phyloP scores from a whole-genome alignment of 2,797 vertebrate species.

The Phylloscopus collybita region DNA sequence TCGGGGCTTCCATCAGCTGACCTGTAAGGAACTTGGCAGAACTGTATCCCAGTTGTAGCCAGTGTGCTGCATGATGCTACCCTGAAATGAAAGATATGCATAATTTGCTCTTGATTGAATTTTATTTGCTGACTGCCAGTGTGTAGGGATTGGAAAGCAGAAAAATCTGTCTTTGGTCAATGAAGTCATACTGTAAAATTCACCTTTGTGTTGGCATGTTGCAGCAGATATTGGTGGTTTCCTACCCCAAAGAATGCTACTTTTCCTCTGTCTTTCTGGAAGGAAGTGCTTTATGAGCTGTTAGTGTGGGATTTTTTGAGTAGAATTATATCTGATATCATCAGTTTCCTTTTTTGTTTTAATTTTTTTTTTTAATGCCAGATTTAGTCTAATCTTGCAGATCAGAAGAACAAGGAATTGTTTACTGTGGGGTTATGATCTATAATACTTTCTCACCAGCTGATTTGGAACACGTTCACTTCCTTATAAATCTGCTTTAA shows the following conservation, averaged over 20 bases:
- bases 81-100: neutral
- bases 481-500: conserved; percentile 5
- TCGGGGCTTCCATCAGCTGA: neutral
- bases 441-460: neutral
- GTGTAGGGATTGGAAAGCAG: neutral
- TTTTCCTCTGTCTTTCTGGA: neutral
- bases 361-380: neutral
- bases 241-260: neutral
- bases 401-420: neutral
- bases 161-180: neutral
- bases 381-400: neutral
- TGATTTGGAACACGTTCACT: neutral
- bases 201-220: neutral
- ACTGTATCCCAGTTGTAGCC: fast-evolving
- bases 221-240: neutral
- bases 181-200: neutral
- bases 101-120: neutral
- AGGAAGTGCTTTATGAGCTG: neutral
- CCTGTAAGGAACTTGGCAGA: neutral
- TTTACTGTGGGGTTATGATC: neutral
- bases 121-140: neutral
- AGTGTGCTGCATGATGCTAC: neutral
- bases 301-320: neutral
- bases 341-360: neutral
- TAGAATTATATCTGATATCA: neutral